These are phyloP conservation scores for Scaptomyza flava DNA, from an alignment of 2,888 invertebrate species.

Conservation along the genomic window DNA sequence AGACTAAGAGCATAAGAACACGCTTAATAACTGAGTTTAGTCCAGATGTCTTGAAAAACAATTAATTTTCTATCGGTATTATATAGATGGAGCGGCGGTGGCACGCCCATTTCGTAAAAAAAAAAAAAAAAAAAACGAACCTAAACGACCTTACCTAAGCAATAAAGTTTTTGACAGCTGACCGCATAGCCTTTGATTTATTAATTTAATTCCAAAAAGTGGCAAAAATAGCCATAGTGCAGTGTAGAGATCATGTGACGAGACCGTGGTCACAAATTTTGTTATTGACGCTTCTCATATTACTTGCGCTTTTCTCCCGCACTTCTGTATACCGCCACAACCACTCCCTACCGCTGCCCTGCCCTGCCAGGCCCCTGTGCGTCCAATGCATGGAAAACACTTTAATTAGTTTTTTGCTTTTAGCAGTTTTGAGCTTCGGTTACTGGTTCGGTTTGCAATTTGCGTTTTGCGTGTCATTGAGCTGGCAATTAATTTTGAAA, in stretches of 20 bases:
- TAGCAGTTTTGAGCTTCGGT: constrained; percentile 20
- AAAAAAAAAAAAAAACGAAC: too few relatives aligned
- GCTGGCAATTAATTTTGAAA: constrained; percentile 63
- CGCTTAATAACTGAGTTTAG: too few relatives aligned
- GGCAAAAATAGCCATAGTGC: not conserved
- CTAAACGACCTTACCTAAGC: too few relatives aligned
- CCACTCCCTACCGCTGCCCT: not conserved
- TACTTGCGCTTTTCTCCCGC: constrained; percentile 21
- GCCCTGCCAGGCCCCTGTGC: not conserved
- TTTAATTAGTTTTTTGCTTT: constrained; percentile 54
- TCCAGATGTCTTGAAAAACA: too few relatives aligned
- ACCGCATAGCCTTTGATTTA: too few relatives aligned
- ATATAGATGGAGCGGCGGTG: too few relatives aligned
- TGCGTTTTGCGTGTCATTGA: constrained; percentile 49
- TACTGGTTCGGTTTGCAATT: constrained; percentile 6
- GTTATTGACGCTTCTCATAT: constrained; percentile 41
- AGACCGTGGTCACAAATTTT: constrained; percentile 48
- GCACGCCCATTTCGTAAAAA: too few relatives aligned
- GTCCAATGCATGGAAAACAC: constrained; percentile 37
- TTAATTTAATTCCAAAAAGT: too few relatives aligned
- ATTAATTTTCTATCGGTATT: too few relatives aligned
- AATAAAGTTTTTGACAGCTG: too few relatives aligned
- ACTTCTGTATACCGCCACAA: not conserved
- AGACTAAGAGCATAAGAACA: too few relatives aligned
- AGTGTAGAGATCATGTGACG: constrained; percentile 49